phyloP scores from a whole-genome alignment of 2,113 vertebrate species.

The Bostrychus sinensis region DNA sequence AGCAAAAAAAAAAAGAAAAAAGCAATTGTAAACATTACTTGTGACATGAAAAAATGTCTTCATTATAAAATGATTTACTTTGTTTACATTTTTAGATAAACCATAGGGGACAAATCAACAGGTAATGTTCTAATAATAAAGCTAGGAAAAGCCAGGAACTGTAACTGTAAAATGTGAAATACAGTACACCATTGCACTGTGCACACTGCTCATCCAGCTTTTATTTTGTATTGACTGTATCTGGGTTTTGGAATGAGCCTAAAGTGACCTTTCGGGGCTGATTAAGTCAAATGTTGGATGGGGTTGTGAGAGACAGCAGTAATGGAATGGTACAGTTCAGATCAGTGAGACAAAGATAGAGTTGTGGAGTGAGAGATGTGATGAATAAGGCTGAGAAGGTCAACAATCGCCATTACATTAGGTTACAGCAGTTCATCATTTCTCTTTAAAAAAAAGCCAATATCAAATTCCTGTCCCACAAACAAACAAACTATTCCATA shows the following conservation, averaged over 20 bases:
- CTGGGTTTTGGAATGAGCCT: neutral
- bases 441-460: slow-evolving; percentile 12
- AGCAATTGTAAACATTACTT: too few species aligned
- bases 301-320: slow-evolving; percentile 16
- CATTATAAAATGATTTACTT: too few species aligned
- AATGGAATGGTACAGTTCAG: slow-evolving; percentile 10
- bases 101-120: too few species aligned
- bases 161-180: neutral
- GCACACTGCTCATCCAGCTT: neutral
- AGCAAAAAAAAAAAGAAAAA: too few species aligned
- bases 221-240: neutral
- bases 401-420: slow-evolving; percentile 31
- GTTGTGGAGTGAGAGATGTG: slow-evolving; percentile 5
- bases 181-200: neutral
- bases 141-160: neutral
- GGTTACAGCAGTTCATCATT: slow-evolving; percentile 13
- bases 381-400: slow-evolving; percentile 38
- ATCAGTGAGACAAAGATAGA: slow-evolving; percentile 1
- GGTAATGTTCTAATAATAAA: neutral
- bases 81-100: too few species aligned
- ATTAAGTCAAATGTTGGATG: slow-evolving; percentile 8
- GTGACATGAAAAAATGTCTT: too few species aligned
- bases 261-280: neutral
- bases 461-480: slow-evolving; percentile 1
- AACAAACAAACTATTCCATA: too few species aligned